These are phyloP conservation scores for Podargus strigoides DNA, from an alignment of 2,797 vertebrate species.

Conservation along the genomic window DNA sequence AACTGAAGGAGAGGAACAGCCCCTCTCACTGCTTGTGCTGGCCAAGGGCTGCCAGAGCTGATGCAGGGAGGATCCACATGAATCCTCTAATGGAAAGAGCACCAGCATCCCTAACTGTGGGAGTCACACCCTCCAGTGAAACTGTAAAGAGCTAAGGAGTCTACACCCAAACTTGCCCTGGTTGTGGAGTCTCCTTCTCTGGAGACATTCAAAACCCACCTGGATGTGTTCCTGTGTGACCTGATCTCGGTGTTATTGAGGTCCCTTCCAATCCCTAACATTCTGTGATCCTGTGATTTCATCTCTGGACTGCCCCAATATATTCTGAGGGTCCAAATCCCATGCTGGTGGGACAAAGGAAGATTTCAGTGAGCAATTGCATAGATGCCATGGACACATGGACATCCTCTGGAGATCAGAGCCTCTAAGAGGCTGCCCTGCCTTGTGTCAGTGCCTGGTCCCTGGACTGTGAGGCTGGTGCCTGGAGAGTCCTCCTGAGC, in stretches of 20 bases:
- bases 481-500: neutral
- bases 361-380: neutral
- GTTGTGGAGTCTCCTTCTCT: no score
- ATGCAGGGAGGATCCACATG: neutral
- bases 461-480: neutral
- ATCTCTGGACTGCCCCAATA: neutral
- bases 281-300: no score
- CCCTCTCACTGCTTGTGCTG: neutral
- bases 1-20: fast-evolving
- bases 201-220: no score
- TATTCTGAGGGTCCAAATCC: neutral
- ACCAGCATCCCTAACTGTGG: neutral
- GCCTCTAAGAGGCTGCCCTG: neutral
- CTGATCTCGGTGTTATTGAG: no score
- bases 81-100: neutral
- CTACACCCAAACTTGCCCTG: neutral
- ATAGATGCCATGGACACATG: neutral
- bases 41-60: neutral
- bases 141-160: neutral
- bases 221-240: no score
- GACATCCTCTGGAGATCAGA: neutral
- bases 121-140: neutral
- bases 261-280: no score
- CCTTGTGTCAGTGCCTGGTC: neutral
- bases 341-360: neutral